A percentile compares a stretch with the other conserved stretches of the same genome.
Evolutionary conservation across 1,140 invertebrate genomes (phyloP).

Genomic region (Drosophila neocordata): DNA sequence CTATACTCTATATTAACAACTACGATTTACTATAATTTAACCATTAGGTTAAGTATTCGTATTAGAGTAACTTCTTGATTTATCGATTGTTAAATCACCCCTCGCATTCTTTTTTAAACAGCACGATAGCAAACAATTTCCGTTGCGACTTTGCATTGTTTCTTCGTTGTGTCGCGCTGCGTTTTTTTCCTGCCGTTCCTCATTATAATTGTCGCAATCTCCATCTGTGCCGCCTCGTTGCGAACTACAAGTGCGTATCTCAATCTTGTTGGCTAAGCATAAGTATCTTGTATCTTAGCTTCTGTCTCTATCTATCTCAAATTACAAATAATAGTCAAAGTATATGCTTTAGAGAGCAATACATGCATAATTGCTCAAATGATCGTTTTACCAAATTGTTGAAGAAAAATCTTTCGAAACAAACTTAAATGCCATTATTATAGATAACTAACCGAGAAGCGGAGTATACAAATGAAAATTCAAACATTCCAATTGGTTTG

Average conservation of each 20-base stretch:
- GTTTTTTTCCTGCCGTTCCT: constrained; percentile 10
- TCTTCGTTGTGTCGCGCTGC: constrained; percentile 36
- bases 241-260: constrained; percentile 68
- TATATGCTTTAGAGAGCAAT: background rate
- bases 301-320: constrained; percentile 11
- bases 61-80: no score
- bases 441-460: constrained; percentile 22
- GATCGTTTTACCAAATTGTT: constrained; percentile 32
- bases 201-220: constrained; percentile 76
- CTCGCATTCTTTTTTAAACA: constrained; percentile 38
- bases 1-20: no score
- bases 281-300: constrained; percentile 28
- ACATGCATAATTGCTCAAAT: constrained; percentile 11
- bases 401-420: constrained; percentile 48
- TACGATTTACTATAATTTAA: no score
- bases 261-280: constrained; percentile 17
- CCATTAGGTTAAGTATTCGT: no score
- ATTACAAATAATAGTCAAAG: background rate
- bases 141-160: constrained; percentile 66
- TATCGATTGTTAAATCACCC: constrained; percentile 21
- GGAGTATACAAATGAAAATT: constrained; percentile 25
- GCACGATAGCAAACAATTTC: constrained; percentile 39
- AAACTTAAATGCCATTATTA: constrained; percentile 40
- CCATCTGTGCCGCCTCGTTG: constrained; percentile 74
- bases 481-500: constrained; percentile 47